Base-by-base conservation (phyloP, 2,797 vertebrate species). In the Orientallactaga sibirica region DNA sequence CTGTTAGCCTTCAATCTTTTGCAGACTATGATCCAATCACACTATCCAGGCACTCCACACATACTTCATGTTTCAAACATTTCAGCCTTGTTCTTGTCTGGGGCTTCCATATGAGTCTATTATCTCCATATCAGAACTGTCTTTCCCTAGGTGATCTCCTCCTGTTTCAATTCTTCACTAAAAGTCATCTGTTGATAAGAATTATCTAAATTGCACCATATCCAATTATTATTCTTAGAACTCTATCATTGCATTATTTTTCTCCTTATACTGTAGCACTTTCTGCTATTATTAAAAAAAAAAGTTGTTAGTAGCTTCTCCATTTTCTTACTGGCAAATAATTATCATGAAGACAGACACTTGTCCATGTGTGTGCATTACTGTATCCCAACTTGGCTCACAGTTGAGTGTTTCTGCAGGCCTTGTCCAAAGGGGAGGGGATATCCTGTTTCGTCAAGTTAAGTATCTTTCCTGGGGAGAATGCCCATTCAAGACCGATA, bases 111-210 rank as follows among this genome's bases (percentile, higher is more conserved):
- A 29, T 52, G 20, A 20, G 1, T 22, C 33, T 91, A 1, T 64
- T 87, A 64, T 71, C 78, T 85, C 5, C 16, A 27, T 41, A 52
- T 7, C 43, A 48, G 68, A 41, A 43, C 78, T 55, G 37, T 4
- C 77, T 22, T 12, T 5, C 61, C 7, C 0, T 87, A 70, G 48
- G 48, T n/a, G 5, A 74, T 74, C n/a, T 68, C 29, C 24, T 95
- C 24, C 68, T 52, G n/a, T 67, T 84, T 61, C 68, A 66, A 76
- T 55, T 43, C 11, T 91, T 94, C 77, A 19, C 19, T 66, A 77
- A 76, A 86, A 64, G 7, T 81, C 61, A 70, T 22, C 73, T 82
- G 43, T 67, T 25, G n/a, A 3, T 10, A 15, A 84, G 55, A 1
- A n/a, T 77, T 94, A 76, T 7, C 41, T 92, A 55, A 66, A 83